Conservation (phyloP, 2,888 invertebrate genomes). For the Thymelicus lineola region DNA sequence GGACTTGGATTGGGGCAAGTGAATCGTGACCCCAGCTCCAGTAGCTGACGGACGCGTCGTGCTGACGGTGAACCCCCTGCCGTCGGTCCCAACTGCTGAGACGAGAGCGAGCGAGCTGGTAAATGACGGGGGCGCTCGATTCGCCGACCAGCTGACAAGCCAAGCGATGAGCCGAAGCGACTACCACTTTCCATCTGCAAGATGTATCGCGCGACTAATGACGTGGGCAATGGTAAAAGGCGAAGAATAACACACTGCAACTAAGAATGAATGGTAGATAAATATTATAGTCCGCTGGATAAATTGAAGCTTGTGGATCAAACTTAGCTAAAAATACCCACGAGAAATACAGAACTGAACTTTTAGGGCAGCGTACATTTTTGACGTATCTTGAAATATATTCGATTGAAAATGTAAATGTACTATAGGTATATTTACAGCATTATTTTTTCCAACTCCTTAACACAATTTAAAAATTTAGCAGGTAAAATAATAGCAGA, state of each 20-base stretch:
- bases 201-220: conserved; percentile 21
- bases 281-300: no score
- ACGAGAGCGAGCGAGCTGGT: conserved; percentile 91
- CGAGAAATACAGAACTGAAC: no score
- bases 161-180: conserved; percentile 85
- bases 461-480: no score
- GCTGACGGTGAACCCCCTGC: conserved; percentile 89
- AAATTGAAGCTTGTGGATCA: no score
- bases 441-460: no score
- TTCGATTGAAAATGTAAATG: no score
- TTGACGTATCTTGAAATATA: no score
- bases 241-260: not conserved
- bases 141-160: conserved; percentile 80
- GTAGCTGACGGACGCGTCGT: conserved; percentile 91
- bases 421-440: no score
- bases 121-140: conserved; percentile 83
- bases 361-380: no score
- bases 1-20: conserved; percentile 89
- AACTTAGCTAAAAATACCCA: no score
- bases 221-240: conserved; percentile 18
- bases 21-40: conserved; percentile 88
- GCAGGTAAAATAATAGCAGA: no score
- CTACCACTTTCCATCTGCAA: conserved; percentile 85
- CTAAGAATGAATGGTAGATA: not conserved
- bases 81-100: conserved; percentile 87